Evolutionary conservation across 2,888 invertebrate genomes (phyloP), one percentile per base, ranked within the genome.

Genomic region (Cantharis nigra): DNA sequence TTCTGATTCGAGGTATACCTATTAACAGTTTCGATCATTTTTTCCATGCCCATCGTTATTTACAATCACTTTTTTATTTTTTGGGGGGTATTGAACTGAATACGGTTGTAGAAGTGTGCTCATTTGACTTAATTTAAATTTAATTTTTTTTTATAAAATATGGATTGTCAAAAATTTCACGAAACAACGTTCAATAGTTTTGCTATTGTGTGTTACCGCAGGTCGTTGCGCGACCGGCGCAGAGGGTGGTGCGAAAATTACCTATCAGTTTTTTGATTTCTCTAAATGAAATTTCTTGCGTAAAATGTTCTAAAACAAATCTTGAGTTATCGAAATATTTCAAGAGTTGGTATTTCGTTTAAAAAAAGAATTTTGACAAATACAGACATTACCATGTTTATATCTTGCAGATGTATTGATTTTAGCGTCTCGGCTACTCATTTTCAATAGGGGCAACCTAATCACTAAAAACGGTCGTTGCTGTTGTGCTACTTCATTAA

Each of bases 171-270:
- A 67, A 49, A 67, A 67, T 67, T 67, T 67, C 13, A n/a, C 18
- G 26, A 67, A 67, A 23, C 26, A 23, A 72, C 85, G 85, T 83
- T 85, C 85, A 82, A 85, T 86, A 86, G 84, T 84, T 84, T 84
- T 83, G 82, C 83, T 81, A 85, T 83, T 84, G 84, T 84, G 82
- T 81, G 83, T 83, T 80, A 84, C 83, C 85, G 84, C 85, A 74
- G 63, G 85, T 83, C 85, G 85, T 84, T 85, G 85, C 85, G 75
- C 83, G 83, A 83, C 80, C 84, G 85, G 85, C 86, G 87, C 86
- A 86, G 83, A 85, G 83, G 83, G 82, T 84, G 64, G 72, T 70
- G 70, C 72, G 65, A 62, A 72, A 49, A 49, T 23, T 67, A 67
- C 26, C 26, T 72, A 69, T 63, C 72, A 78, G 70, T 78, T 74